phyloP scores from a whole-genome alignment of 2,888 invertebrate species.

The Coremacera marginata region DNA sequence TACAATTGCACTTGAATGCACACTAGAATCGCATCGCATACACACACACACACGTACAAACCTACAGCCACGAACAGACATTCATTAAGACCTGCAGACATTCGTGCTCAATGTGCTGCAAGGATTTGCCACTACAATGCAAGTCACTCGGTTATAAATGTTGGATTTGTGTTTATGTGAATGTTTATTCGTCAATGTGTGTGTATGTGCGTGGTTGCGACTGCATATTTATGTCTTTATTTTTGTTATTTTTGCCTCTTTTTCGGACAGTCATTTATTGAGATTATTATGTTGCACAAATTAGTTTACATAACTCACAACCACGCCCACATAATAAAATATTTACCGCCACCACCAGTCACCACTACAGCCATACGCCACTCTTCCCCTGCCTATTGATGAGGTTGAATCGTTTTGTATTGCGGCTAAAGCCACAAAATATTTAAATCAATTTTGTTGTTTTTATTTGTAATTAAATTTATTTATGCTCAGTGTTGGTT shows the following conservation, averaged over 20 bases:
- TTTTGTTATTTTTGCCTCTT: not conserved
- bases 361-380: not conserved
- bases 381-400: not conserved
- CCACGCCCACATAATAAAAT: slow-evolving; percentile 12
- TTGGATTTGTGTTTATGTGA: not conserved
- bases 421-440: not conserved
- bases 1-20: not conserved
- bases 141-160: not conserved
- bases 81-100: slow-evolving; percentile 21
- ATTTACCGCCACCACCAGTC: not conserved
- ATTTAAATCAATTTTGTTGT: slow-evolving; percentile 29
- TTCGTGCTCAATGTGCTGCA: slow-evolving; percentile 17
- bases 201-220: not conserved
- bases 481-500: not conserved
- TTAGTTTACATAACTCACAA: slow-evolving; percentile 27
- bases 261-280: slow-evolving; percentile 29
- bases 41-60: not conserved
- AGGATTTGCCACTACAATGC: not conserved
- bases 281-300: slow-evolving; percentile 32
- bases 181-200: not conserved
- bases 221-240: not conserved
- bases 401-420: not conserved
- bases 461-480: not conserved
- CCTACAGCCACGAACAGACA: not conserved
- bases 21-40: not conserved